Base-by-base conservation (phyloP, 2,797 vertebrate species). In the Gymnoscopelus braueri region DNA sequence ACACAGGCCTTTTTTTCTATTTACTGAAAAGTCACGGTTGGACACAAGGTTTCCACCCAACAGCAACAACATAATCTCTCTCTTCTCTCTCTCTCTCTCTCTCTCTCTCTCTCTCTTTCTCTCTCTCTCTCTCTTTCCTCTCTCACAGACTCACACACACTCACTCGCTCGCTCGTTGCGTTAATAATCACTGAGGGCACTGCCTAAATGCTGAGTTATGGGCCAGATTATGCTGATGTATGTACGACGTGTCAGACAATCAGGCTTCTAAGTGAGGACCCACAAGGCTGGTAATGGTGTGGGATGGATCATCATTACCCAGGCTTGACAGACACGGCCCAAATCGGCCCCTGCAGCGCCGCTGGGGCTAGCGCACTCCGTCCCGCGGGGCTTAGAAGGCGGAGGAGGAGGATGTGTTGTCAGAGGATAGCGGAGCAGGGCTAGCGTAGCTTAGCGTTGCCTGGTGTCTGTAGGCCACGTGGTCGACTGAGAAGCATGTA, bases 231-330 rank as follows among this genome's bases (percentile, higher is more conserved):
- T 72, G 79, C 83, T 86, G 85, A 87, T 83, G 80, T 80, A 79
- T 83, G 86, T 88, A 86, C 78, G 75, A 72, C 81, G 71, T 89
- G 89, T 90, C 90, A 84, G 83, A 87, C 87, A 87, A 82, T 87
- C 79, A 73, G 80, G 80, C 80, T 69, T 77, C 71, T 79, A 82
- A 86, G 87, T 85, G 85, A 82, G 80, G 78, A 86, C 82, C 78
- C 83, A 84, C 67, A 66, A 13, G 65, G 62, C 82, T 65, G 68
- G 78, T 89, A 86, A 89, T 88, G 52, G 78, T 81, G 24, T 19
- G 3, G 76, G 75, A 91, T 91, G 80, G 83, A 91, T 91, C 90
- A 88, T 91, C 83, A 88, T 91, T 90, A 91, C 60, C 26, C 72
- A 26, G 44, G 39, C 63, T 72, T 87, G 88, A 89, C 89, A 90